Conservation (phyloP, 2,113 vertebrate species). For the Cynoglossus semilaevis region DNA sequence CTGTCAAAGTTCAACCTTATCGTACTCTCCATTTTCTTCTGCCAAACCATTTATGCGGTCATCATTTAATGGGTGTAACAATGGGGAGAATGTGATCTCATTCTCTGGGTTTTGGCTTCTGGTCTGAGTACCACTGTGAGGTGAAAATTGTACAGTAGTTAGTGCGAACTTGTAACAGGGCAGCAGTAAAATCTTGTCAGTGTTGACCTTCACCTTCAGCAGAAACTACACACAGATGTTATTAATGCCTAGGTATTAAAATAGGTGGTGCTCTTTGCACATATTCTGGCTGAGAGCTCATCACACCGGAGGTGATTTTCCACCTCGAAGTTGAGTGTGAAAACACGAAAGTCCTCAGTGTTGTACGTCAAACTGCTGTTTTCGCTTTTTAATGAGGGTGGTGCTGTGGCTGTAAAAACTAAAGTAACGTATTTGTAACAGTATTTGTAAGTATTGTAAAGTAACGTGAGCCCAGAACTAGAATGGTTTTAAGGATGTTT, state of each 20-base stretch:
- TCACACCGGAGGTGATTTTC: constrained; percentile 23
- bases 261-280: constrained; percentile 2
- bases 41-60: not conserved
- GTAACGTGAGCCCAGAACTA: no score
- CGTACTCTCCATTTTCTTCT: not conserved
- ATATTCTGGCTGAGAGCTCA: constrained; percentile 12
- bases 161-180: constrained; percentile 44
- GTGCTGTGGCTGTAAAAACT: not conserved
- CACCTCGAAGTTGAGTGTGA: constrained; percentile 8
- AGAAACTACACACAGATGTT: constrained; percentile 23
- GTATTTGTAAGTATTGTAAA: no score
- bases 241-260: constrained; percentile 50
- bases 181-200: constrained; percentile 35
- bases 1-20: not conserved
- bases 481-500: no score
- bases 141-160: not conserved
- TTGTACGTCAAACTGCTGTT: constrained; percentile 7
- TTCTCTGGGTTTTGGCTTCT: not conserved
- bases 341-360: constrained; percentile 15
- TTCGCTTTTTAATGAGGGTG: constrained; percentile 16
- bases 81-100: not conserved
- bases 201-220: constrained; percentile 56
- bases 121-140: not conserved
- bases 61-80: not conserved
- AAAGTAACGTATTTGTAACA: no score